A percentile compares a stretch with the other conserved stretches of the same genome.
phyloP scores from a whole-genome alignment of 2,797 vertebrate species.

The Enteromius fasciolatus region DNA sequence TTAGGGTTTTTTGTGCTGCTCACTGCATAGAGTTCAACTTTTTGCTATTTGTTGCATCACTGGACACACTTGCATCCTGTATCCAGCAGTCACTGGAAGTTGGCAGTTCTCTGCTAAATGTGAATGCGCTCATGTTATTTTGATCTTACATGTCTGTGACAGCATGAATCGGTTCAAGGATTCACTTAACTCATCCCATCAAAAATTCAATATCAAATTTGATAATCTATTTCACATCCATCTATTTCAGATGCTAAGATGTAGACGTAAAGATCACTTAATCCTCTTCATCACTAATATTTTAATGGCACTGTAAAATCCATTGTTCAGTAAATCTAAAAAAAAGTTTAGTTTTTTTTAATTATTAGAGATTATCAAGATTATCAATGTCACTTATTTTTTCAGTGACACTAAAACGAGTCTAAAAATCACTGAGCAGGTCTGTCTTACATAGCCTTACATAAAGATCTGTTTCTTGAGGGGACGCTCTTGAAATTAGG shows the following conservation, averaged over 20 bases:
- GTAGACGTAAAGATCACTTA: not conserved
- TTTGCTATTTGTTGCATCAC: not conserved
- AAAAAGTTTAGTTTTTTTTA: too few species aligned
- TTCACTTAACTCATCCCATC: not conserved
- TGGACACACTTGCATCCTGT: not conserved
- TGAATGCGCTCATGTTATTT: not conserved
- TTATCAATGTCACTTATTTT: not conserved
- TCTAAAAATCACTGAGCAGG: not conserved
- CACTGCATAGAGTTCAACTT: not conserved
- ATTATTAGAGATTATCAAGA: too few species aligned
- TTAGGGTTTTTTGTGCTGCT: not conserved
- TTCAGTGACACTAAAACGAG: slow-evolving; percentile 2
- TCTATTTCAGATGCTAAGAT: not conserved
- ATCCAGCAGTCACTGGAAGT: not conserved
- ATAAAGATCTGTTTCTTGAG: slow-evolving; percentile 39
- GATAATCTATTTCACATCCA: not conserved
- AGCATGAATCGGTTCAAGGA: not conserved
- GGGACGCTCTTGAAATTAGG: slow-evolving; percentile 44
- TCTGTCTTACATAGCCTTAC: slow-evolving; percentile 25
- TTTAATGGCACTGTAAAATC: not conserved
- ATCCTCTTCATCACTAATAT: not conserved
- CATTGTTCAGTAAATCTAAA: not conserved
- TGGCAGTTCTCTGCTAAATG: not conserved
- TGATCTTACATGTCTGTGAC: not conserved
- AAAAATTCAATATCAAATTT: not conserved